These are phyloP conservation scores for Callithrix jacchus DNA, from an alignment of 2,113 vertebrate species.

Conservation along the genomic window DNA sequence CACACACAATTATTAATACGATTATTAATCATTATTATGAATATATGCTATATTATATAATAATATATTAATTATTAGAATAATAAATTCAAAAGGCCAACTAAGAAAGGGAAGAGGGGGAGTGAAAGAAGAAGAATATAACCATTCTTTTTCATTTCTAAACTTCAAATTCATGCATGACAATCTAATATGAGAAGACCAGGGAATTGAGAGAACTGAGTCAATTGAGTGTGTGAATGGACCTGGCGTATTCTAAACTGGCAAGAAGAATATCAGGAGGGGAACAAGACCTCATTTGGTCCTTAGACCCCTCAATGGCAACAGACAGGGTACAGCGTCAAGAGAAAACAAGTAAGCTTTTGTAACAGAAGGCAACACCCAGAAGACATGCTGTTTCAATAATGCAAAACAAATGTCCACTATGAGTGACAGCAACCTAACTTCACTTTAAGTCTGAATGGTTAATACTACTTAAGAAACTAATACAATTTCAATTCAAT, in stretches of 20 bases:
- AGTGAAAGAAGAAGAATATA: background rate
- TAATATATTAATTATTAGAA: constrained; percentile 54
- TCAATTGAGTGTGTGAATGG: background rate
- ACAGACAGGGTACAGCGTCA: background rate
- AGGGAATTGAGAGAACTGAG: background rate
- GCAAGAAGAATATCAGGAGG: background rate
- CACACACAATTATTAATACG: background rate
- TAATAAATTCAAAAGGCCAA: constrained; percentile 65
- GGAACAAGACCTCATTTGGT: background rate
- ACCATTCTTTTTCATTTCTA: background rate
- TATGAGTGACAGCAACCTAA: background rate
- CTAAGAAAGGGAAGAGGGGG: constrained; percentile 1
- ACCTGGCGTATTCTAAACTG: background rate
- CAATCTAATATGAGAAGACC: background rate
- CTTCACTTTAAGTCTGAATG: background rate
- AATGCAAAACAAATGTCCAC: background rate
- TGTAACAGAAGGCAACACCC: background rate
- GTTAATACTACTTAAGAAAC: background rate
- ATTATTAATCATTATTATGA: background rate
- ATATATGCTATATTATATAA: background rate
- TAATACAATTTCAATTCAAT: background rate
- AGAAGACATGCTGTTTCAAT: background rate
- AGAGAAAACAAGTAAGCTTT: background rate
- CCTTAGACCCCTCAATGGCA: background rate
- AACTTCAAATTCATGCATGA: background rate